Base-by-base conservation (phyloP, 1,140 invertebrate species). In the Nebria ingens region DNA sequence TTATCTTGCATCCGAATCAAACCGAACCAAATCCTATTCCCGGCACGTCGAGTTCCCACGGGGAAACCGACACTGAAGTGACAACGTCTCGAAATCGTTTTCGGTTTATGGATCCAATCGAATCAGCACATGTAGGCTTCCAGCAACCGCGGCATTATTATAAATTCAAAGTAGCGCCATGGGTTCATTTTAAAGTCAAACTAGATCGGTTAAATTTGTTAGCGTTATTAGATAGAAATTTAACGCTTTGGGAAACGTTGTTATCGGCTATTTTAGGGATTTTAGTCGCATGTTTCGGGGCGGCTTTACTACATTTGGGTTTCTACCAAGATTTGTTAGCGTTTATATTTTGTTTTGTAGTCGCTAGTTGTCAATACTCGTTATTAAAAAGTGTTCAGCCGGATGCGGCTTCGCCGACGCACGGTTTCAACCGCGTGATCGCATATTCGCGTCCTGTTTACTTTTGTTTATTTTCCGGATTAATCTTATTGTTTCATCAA, bases 341-440 rank as follows among this genome's bases (percentile, higher is more conserved):
- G 2, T 93, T 98, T 72, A 76, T 97, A 58, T 95, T 99, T 69
- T 98, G 95, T 74, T 92, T 97, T 62, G 89, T 98, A 19, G 93
- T 98, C 45, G 95, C 95, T 11, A 87, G 93, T 9, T 96, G 93
- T 69, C 95, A 99, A 69, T 99, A 99, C 71, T 98, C 95, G 0
- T 73, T 99, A 50, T 74, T 99, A 13, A 99, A 99, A 75, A 97
- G 93, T 71, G 97, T 99, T 2, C 97, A 99, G 67, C 97, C 97
- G 1, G 97, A 99, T 75, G 93, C 96, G 0, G 89, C 96, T 0
- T 98, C 95, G 2, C 96, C 97, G 0, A 95, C 95, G 13, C 96
- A 98, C 72, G 96, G 97, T 1, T 98, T 96, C 68, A 99, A 99
- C 73, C 85, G 92, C 62, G 85, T 98, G 54, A 92, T 98, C 19